Evolutionary conservation across 30 jellyfish, hydroid and myxozoan genomes (phyloP), one percentile per base, ranked within the genome.

Genomic region (Hydractinia symbiolongicarpus): DNA sequence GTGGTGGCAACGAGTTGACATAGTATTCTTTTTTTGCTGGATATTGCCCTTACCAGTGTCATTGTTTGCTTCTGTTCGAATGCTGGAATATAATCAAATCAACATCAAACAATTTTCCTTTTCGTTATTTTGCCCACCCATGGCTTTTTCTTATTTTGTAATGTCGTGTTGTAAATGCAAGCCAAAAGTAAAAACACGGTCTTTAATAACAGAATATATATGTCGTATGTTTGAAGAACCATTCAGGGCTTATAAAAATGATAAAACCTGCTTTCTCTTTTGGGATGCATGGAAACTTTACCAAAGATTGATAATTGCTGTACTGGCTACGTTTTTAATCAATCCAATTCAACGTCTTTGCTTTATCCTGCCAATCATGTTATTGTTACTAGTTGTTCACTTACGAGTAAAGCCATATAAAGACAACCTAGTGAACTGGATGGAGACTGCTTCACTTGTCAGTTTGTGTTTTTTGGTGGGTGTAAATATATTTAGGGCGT

Each of bases 201-300:
- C 40, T 4, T 1, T 51, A 6, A 4, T n/a, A 2, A 64, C 2
- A 5, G 1, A 13, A 13, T n/a, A 64, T 51, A n/a, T 64, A 1
- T n/a, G 6, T 7, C 4, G 1, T 1, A 64, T 64, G 74, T 64
- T 64, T 64, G 6, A 64, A 64, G 74, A 64, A 64, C 74, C 74
- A 4, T 64, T 64, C 4, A 4, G 74, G 4, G 0, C 4, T 1
- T n/a, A 8, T 2, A 64, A 64, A 4, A 0, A 7, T 13, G 74
- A 6, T 64, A 44, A 64, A 64, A 44, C 4, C 4, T n/a, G n/a
- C n/a, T n/a, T n/a, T n/a, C 4, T 64, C 4, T 64, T 64, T 64
- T 64, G 74, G 74, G 74, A 64, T 64, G 19, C 74, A n/a, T 64
- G 74, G 74, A 64, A 6, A 51, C 74, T 64, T 4, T 6, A n/a